Base-by-base conservation (phyloP, 2,888 invertebrate species). In the Phaedon cochleariae region DNA sequence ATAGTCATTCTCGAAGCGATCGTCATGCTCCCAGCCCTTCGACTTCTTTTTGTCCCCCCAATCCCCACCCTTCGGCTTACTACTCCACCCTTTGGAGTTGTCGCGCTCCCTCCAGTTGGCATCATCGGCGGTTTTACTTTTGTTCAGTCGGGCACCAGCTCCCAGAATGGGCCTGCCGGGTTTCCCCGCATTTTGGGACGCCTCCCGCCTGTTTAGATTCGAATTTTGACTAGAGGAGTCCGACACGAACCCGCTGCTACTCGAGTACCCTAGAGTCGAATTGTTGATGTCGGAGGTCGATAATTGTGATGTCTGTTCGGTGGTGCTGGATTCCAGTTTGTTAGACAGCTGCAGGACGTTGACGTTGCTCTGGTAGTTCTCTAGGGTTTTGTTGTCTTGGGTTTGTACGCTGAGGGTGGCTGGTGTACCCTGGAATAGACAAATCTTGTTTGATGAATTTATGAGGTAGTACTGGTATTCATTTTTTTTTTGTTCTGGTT, bases 21-120 rank as follows among this genome's bases (percentile, higher is more conserved):
- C 83, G 65, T 83, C 83, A 58, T 83, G 82, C 64, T 83, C 82
- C 81, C 82, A 83, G 0, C 81, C 82, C 66, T 81, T 81, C 3
- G 54, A 18, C 6, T 53, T 22, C 51, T 65, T 62, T 48, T 63
- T 74, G 10, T 74, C 74, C 51, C 74, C 73, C 26, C 68, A 58
- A 5, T 73, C 69, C 4, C 68, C 70, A 5, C 63, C 69, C 22
- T 75, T 74, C 20, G 62, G 63, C 31, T 71, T 73, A 21, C 12
- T 54, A 15, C 34, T 66, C 69, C 73, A 70, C 9, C 67, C 68
- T 5, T 57, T 34, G n/a, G 62, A 52, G 12, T 53, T 45, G 10
- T 67, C 61, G 12, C 46, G 61, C 34, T 76, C 76, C 34, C 72
- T 67, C 76, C 77, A 77, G 48, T 69, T 72, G 4, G 67, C 34